phyloP scores from a whole-genome alignment of 2,797 vertebrate species.

The Sciurus carolinensis region DNA sequence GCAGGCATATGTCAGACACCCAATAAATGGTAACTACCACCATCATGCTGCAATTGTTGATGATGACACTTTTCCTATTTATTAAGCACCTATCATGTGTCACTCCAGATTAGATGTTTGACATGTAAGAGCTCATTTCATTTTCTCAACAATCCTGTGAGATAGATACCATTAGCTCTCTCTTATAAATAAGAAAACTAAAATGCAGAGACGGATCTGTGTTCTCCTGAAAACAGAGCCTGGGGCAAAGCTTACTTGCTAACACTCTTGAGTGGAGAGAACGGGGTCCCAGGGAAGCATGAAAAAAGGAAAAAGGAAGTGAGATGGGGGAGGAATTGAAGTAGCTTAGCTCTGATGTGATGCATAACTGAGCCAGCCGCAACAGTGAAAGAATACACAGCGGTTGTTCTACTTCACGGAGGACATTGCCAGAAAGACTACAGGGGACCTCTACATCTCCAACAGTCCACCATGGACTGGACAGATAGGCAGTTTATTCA shows the following conservation, averaged over 20 bases:
- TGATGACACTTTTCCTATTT: conserved; percentile 29
- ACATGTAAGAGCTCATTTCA: background rate
- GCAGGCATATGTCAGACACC: background rate
- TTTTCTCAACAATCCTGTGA: background rate
- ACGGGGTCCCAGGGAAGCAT: background rate
- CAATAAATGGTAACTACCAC: background rate
- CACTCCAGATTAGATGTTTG: background rate
- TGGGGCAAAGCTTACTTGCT: background rate
- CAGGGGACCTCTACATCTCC: background rate
- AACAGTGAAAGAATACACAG: background rate
- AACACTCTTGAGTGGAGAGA: background rate
- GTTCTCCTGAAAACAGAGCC: background rate
- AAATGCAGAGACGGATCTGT: background rate
- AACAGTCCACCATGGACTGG: background rate
- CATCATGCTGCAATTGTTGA: background rate
- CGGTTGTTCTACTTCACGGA: too few relatives aligned
- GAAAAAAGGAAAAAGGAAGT: background rate
- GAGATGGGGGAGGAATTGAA: background rate
- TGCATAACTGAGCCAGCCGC: background rate
- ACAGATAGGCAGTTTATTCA: background rate
- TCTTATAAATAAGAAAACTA: conserved; percentile 47
- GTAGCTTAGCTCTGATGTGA: too few relatives aligned
- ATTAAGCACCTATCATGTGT: background rate
- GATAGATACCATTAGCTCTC: background rate
- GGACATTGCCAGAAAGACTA: background rate